Conservation (phyloP, 1,140 invertebrate genomes). For the Apis mellifera region DNA sequence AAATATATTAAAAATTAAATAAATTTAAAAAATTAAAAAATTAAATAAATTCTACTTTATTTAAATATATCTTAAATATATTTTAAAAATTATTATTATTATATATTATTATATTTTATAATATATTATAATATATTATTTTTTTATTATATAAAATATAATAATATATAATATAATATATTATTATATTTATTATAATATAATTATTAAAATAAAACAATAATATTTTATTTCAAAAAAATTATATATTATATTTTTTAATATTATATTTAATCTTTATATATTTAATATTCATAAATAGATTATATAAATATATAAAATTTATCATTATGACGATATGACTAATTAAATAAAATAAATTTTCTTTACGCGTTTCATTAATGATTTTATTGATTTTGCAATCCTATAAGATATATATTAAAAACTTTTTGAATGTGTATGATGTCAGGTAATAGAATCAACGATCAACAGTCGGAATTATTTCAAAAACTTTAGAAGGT, state of each 20-base stretch:
- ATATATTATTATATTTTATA: too few species aligned
- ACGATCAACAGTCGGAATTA: background rate
- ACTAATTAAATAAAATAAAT: constrained; percentile 24
- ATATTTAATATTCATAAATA: constrained; percentile 2
- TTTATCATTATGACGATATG: background rate
- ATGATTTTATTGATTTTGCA: constrained; percentile 1
- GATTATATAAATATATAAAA: background rate
- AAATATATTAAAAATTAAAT: constrained; percentile 1
- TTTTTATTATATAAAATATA: too few species aligned
- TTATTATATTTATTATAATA: background rate
- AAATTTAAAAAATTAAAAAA: background rate
- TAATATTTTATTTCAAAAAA: background rate
- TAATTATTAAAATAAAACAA: background rate
- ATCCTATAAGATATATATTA: background rate
- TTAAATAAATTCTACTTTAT: background rate
- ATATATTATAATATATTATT: background rate
- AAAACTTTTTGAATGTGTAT: background rate
- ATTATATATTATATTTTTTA: background rate
- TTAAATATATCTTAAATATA: too few species aligned
- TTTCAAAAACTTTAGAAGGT: constrained; percentile 40
- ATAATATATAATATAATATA: too few species aligned
- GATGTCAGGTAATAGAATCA: background rate
- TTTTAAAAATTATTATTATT: constrained; percentile 10
- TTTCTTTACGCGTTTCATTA: constrained; percentile 7
- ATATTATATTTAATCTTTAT: background rate